These are phyloP conservation scores for Lepeophtheirus salmonis DNA, from an alignment of 1,140 invertebrate genomes.

Conservation along the genomic window DNA sequence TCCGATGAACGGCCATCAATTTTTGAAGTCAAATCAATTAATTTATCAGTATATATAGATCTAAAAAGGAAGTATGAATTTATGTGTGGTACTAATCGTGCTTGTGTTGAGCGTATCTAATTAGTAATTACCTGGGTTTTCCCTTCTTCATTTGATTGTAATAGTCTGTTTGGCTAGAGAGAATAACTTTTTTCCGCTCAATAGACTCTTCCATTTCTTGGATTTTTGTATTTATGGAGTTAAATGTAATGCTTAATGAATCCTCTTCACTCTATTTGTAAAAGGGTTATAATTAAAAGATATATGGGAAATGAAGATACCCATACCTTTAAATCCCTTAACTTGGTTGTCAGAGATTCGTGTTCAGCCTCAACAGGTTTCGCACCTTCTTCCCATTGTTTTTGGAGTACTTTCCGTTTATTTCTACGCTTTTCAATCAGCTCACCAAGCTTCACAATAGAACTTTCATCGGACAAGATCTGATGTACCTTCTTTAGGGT, in stretches of 20 bases:
- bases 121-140: too few species aligned
- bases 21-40: background rate
- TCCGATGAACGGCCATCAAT: background rate
- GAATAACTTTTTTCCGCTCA: too few species aligned
- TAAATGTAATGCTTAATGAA: too few species aligned
- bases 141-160: too few species aligned
- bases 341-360: background rate
- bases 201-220: too few species aligned
- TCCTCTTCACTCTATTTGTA: too few species aligned
- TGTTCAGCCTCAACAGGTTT: background rate
- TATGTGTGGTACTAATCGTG: too few species aligned
- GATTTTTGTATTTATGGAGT: too few species aligned
- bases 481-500: background rate
- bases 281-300: too few species aligned
- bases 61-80: background rate
- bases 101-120: too few species aligned
- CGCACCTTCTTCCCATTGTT: background rate
- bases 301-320: too few species aligned
- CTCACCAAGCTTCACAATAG: background rate
- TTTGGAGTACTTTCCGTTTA: background rate
- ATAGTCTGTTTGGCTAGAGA: too few species aligned
- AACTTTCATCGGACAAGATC: background rate
- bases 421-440: background rate
- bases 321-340: background rate
- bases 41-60: background rate